Conservation (phyloP, 1,140 invertebrate species). For the Coboldia fuscipes region DNA sequence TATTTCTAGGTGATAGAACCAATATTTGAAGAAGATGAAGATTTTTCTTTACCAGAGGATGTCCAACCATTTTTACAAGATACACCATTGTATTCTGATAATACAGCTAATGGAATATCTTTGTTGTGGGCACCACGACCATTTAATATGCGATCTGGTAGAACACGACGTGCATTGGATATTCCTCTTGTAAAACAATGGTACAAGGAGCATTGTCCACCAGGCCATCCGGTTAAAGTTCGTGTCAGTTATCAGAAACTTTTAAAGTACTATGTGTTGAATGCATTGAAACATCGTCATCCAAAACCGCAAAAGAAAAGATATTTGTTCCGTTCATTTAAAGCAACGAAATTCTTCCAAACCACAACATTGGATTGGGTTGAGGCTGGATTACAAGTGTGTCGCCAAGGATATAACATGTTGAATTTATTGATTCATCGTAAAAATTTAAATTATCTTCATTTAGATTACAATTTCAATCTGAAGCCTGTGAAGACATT, state of each 20-base stretch:
- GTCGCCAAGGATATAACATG: slow-evolving; percentile 99
- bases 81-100: slow-evolving; percentile 91
- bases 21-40: slow-evolving; percentile 82
- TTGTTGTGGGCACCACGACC: slow-evolving; percentile 96
- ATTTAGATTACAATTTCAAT: slow-evolving; percentile 99
- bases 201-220: slow-evolving; percentile 96
- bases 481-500: slow-evolving; percentile 98
- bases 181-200: slow-evolving; percentile 94
- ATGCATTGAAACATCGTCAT: slow-evolving; percentile 88
- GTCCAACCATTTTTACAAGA: slow-evolving; percentile 86
- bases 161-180: slow-evolving; percentile 78
- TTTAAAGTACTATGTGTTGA: slow-evolving; percentile 94
- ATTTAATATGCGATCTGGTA: slow-evolving; percentile 85
- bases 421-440: slow-evolving; percentile 95
- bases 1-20: slow-evolving; percentile 46
- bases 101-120: slow-evolving; percentile 97
- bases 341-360: slow-evolving; percentile 99
- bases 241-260: slow-evolving; percentile 98
- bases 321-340: slow-evolving; percentile 92
- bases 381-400: slow-evolving; percentile 93
- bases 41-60: slow-evolving; percentile 78
- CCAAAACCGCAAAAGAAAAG: slow-evolving; percentile 98
- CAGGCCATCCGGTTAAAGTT: slow-evolving; percentile 97
- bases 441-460: slow-evolving; percentile 98
- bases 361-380: slow-evolving; percentile 99